These are phyloP conservation scores for Echinometra lucunter DNA, from an alignment of 53 echinoderm and acorn worm genomes.

Conservation along the genomic window DNA sequence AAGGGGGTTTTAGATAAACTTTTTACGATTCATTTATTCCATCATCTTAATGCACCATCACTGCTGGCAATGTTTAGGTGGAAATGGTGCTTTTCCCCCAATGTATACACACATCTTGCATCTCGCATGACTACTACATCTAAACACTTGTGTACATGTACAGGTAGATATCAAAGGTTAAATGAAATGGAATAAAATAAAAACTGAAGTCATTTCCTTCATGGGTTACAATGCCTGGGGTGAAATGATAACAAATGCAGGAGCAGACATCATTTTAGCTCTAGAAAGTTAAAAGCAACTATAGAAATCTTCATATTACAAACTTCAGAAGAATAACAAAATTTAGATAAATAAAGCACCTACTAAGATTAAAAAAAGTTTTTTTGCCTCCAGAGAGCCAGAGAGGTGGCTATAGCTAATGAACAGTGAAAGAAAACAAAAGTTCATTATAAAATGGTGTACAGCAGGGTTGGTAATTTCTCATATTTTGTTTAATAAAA, in stretches of 20 bases:
- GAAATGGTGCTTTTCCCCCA: background rate
- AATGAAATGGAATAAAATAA: conserved; percentile 36
- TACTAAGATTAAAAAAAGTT: background rate
- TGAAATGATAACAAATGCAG: background rate
- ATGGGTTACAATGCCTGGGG: background rate
- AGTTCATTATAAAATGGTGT: background rate
- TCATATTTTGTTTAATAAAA: background rate
- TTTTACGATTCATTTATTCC: background rate
- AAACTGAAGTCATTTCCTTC: background rate
- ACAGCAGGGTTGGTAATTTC: background rate
- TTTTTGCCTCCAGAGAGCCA: too few species aligned
- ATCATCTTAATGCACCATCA: background rate
- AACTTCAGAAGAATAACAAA: background rate
- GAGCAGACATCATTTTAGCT: background rate
- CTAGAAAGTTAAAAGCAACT: background rate
- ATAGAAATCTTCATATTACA: background rate
- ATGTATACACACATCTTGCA: background rate
- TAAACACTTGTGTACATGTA: background rate
- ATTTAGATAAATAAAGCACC: background rate
- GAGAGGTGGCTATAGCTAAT: too few species aligned
- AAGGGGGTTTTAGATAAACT: background rate
- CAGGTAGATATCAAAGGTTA: background rate
- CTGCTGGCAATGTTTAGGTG: background rate
- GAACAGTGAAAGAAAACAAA: background rate
- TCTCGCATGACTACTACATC: background rate